Percentiles rank a stretch among this genome's conserved stretches.
These are phyloP conservation scores for Fringilla coelebs DNA, from an alignment of 2,797 vertebrate species.

Conservation along the genomic window DNA sequence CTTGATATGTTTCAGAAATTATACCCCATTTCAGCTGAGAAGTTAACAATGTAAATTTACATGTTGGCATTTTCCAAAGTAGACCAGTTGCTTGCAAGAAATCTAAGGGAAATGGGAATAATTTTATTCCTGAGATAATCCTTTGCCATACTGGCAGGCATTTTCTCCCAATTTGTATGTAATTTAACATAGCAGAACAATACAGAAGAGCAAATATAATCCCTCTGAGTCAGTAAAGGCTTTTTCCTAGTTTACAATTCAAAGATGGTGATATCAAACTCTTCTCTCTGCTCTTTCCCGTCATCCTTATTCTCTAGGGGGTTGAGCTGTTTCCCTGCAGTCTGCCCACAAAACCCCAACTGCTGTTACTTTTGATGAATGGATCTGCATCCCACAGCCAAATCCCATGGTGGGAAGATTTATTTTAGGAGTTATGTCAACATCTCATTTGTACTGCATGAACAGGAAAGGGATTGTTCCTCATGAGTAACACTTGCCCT, in stretches of 20 bases:
- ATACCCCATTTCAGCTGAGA: background rate
- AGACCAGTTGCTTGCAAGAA: background rate
- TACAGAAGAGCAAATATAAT: background rate
- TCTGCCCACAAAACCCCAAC: background rate
- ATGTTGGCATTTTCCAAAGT: background rate
- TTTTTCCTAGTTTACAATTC: background rate
- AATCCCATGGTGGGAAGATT: background rate
- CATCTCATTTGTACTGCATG: background rate
- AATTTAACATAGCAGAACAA: background rate
- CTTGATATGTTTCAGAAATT: background rate
- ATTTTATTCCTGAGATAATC: background rate
- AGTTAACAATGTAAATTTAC: background rate
- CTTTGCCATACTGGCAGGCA: background rate
- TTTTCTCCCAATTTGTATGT: background rate
- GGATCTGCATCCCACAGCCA: background rate
- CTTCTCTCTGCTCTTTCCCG: background rate
- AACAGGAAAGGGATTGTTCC: background rate
- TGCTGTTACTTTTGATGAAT: background rate
- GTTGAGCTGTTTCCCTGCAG: background rate
- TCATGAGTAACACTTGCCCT: background rate
- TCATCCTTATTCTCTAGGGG: background rate
- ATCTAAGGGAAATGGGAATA: background rate
- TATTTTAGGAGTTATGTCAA: background rate
- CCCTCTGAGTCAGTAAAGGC: background rate
- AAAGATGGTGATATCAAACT: background rate